phyloP scores from a whole-genome alignment of 1,140 invertebrate species.

The Penaeus chinensis region DNA sequence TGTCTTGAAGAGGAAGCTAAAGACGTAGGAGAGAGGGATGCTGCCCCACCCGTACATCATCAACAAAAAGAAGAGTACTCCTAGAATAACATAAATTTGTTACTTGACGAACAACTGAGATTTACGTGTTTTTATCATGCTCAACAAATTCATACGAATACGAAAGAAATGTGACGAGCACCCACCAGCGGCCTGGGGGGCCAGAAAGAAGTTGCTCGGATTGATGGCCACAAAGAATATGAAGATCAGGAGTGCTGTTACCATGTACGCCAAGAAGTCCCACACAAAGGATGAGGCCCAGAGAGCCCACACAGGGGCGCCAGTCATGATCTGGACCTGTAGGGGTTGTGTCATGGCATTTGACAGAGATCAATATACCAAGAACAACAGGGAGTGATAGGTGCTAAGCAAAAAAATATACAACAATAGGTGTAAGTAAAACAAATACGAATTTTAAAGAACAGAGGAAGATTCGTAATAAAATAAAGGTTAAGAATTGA shows the following conservation, averaged over 20 bases:
- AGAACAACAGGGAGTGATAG: neutral
- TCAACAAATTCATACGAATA: too few species aligned
- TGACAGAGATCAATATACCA: neutral
- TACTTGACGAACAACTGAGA: too few species aligned
- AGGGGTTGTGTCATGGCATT: neutral
- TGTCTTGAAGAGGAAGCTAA: conserved; percentile 73
- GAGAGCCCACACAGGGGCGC: conserved; percentile 39
- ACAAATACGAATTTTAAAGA: too few species aligned
- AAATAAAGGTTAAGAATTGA: too few species aligned
- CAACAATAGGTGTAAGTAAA: too few species aligned
- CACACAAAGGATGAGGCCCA: conserved; percentile 61
- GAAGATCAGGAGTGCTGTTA: conserved; percentile 64
- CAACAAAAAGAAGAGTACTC: conserved; percentile 68
- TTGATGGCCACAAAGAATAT: conserved; percentile 53
- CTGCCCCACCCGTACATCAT: conserved; percentile 75
- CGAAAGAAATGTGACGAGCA: too few species aligned
- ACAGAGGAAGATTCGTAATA: too few species aligned
- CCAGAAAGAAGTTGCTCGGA: conserved; percentile 51
- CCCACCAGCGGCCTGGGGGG: conserved; percentile 44
- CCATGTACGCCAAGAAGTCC: conserved; percentile 60
- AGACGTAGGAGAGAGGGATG: conserved; percentile 76
- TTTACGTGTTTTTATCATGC: too few species aligned
- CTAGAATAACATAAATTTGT: conserved; percentile 71
- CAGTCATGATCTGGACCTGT: conserved; percentile 63
- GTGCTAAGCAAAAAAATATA: too few species aligned